phyloP scores from a whole-genome alignment of 2,113 vertebrate species.

The Pelobates fuscus region DNA sequence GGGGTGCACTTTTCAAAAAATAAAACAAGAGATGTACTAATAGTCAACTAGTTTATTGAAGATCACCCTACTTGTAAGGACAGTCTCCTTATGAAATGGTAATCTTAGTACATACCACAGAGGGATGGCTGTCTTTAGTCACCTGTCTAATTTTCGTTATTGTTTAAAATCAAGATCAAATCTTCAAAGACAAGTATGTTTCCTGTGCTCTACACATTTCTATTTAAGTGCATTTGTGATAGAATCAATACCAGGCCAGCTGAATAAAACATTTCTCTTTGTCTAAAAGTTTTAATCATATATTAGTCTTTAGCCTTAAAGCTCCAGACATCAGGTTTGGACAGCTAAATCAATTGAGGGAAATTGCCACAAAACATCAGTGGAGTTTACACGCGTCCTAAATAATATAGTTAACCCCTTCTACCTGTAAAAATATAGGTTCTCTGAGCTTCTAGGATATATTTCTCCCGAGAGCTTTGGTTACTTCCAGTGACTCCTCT shows the following conservation, averaged over 20 bases:
- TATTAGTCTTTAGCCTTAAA: conserved; percentile 46
- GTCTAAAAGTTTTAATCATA: conserved; percentile 52
- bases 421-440: not conserved
- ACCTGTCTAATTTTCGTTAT: conserved; percentile 54
- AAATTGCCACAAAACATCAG: conserved; percentile 55
- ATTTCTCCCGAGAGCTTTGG: conserved; percentile 28
- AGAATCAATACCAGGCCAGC: conserved; percentile 58
- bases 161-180: conserved; percentile 58
- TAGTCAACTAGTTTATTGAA: not conserved
- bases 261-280: conserved; percentile 55
- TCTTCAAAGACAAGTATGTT: conserved; percentile 48
- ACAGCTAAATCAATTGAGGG: conserved; percentile 58
- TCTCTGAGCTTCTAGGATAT: conserved; percentile 6
- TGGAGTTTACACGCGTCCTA: conserved; percentile 46
- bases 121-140: conserved; percentile 45
- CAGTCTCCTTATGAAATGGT: conserved; percentile 19
- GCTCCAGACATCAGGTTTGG: conserved; percentile 47
- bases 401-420: not conserved
- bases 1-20: conserved; percentile 47
- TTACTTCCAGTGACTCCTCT: conserved; percentile 53
- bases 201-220: conserved; percentile 54
- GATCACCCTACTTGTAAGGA: not conserved
- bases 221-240: conserved; percentile 57
- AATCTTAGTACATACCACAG: conserved; percentile 52
- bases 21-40: not conserved